Percentiles rank a stretch among this genome's conserved stretches.
These are phyloP conservation scores for Merluccius polli DNA, from an alignment of 2,797 vertebrate genomes.

Conservation along the genomic window DNA sequence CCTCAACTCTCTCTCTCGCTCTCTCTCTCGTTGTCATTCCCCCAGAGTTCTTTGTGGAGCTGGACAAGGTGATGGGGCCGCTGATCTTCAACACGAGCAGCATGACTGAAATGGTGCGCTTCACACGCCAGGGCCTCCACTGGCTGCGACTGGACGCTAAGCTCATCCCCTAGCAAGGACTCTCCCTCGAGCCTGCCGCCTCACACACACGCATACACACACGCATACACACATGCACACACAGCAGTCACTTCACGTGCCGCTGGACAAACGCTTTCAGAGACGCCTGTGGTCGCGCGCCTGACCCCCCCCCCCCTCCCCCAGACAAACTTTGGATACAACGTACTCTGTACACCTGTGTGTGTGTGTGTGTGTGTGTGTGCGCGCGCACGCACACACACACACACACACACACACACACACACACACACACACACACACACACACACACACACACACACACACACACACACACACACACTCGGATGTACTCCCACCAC, in stretches of 20 bases:
- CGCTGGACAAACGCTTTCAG: background rate
- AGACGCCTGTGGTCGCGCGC: background rate
- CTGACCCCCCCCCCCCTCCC: background rate
- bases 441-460: too few species aligned
- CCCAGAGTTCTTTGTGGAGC: constrained; percentile 92
- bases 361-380: too few species aligned
- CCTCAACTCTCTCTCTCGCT: background rate
- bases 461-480: constrained; percentile 25
- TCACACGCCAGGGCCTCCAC: constrained; percentile 94
- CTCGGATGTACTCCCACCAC: constrained; percentile 73
- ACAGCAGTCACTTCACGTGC: background rate
- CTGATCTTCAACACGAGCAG: constrained; percentile 97
- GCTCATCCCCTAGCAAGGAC: constrained; percentile 72
- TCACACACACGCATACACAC: constrained; percentile 42
- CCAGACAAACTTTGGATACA: background rate
- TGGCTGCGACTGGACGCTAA: constrained; percentile 97
- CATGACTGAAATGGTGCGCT: constrained; percentile 97
- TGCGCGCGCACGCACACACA: too few species aligned
- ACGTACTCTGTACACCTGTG: too few species aligned
- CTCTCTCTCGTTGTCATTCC: background rate
- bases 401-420: too few species aligned
- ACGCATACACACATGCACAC: constrained; percentile 37
- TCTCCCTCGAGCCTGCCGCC: constrained; percentile 42
- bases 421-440: too few species aligned
- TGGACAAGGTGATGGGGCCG: constrained; percentile 96